Conservation (phyloP, 2,797 vertebrate species). For the Myotis vivesi region DNA sequence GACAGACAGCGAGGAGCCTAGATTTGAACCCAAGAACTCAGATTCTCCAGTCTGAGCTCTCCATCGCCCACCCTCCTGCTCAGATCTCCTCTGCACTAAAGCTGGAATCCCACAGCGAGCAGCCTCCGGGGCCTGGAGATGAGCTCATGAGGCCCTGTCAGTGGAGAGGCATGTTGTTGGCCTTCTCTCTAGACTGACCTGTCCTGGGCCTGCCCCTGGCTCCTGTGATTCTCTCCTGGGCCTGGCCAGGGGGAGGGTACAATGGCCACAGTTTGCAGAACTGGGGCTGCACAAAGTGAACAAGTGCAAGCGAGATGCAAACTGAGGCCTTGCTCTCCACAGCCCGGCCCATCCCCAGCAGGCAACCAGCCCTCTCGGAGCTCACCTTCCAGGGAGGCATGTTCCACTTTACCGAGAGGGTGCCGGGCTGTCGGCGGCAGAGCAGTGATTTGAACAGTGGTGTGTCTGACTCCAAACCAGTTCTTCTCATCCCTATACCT, state of each 20-base stretch:
- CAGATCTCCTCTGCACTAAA: not conserved
- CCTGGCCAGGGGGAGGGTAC: not conserved
- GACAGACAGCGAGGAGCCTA: not conserved
- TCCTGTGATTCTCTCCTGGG: not conserved
- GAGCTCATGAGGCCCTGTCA: not conserved
- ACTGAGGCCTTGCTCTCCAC: not conserved
- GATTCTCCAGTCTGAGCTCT: not conserved
- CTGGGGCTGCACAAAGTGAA: not conserved
- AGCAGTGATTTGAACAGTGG: not conserved
- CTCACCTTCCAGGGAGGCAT: rapidly evolving
- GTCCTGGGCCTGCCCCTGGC: not conserved
- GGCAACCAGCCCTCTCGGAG: not conserved
- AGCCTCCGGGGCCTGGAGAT: rapidly evolving
- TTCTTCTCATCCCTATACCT: not conserved
- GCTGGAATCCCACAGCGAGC: not conserved
- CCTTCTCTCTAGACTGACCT: not conserved
- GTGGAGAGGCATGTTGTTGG: not conserved
- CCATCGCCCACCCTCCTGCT: not conserved
- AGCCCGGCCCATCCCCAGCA: not conserved
- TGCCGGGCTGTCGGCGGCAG: rapidly evolving
- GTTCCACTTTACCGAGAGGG: not conserved
- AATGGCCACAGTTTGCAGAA: not conserved
- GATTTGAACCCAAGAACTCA: not conserved
- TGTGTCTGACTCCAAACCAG: not conserved
- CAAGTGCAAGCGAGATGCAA: not conserved